Conservation (phyloP, 2,113 vertebrate genomes). For the Tupaia chinensis region DNA sequence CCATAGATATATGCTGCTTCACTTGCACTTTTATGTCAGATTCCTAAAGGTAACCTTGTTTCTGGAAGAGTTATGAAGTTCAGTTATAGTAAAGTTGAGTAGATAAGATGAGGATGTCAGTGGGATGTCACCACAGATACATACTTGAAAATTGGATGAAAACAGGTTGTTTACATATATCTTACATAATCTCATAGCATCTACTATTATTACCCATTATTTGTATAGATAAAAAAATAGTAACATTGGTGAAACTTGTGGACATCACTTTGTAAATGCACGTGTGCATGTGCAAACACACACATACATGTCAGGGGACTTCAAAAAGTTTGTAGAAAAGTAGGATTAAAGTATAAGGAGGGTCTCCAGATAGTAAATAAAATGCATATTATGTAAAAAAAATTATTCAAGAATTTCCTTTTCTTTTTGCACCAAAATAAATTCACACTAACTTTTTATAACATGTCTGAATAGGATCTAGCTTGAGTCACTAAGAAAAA, state of each 20-base stretch:
- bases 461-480: too few species aligned
- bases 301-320: not conserved
- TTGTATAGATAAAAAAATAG: not conserved
- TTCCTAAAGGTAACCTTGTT: not conserved
- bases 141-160: constrained; percentile 23
- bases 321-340: too few species aligned
- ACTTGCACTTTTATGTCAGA: not conserved
- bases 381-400: too few species aligned
- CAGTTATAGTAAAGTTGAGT: constrained; percentile 29
- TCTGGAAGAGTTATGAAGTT: not conserved
- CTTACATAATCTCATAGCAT: not conserved
- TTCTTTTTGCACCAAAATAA: too few species aligned
- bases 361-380: too few species aligned
- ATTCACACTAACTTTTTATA: too few species aligned
- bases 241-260: not conserved
- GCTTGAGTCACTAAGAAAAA: too few species aligned
- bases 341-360: too few species aligned
- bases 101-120: not conserved
- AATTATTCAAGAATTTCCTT: too few species aligned
- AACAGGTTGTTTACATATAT: not conserved
- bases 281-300: not conserved
- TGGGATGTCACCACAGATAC: not conserved
- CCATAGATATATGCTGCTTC: not conserved
- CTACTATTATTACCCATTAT: not conserved
- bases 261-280: not conserved